Evolutionary conservation across 2,113 vertebrate genomes (phyloP), one percentile per base, ranked within the genome.

Genomic region (Excalfactoria chinensis): DNA sequence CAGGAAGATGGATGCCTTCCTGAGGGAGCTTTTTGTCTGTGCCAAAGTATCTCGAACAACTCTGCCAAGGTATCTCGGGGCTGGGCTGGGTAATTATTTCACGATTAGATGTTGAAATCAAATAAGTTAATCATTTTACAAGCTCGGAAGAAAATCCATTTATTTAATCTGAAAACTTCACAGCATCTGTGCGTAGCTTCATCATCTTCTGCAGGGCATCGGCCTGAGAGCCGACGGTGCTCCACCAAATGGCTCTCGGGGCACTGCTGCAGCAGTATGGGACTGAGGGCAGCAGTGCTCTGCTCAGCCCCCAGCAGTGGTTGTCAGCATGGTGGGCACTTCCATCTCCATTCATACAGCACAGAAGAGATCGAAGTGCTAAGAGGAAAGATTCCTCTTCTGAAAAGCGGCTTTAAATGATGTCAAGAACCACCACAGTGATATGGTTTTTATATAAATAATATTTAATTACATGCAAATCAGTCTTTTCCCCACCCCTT

Each of bases 391-490:
- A 95, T 87, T 95, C 59, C 64, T 95, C 85, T 90, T 91, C 94
- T 94, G 76, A 93, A 95, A 91, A 84, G 81, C 79, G 85, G 91
- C 88, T 96, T 96, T 80, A 89, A 95, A 90, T 90, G 93, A 86
- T 94, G 88, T 96, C 81, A 85, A 86, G 80, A 92, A 95, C 93
- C 76, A 93, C 85, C 76, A 73, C 81, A 88, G 82, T 17, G 70
- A 96, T 95, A 93, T 86, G 93, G 28, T 95, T 96, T 96, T 97
- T 97, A 95, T 91, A 97, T 91, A 96, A 96, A 94, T 94, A 96
- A 95, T 96, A 93, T 94, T 96, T 94, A 96, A 93, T 95, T 88
- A 91, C 93, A 97, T 96, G 93, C 93, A 96, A 93, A 95, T 94
- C 92, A 93, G 95, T 17, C 70, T 92, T 88, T 79, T 49, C 76